Conservation (phyloP, 2,113 vertebrate genomes). For the Orientallactaga bullata region DNA sequence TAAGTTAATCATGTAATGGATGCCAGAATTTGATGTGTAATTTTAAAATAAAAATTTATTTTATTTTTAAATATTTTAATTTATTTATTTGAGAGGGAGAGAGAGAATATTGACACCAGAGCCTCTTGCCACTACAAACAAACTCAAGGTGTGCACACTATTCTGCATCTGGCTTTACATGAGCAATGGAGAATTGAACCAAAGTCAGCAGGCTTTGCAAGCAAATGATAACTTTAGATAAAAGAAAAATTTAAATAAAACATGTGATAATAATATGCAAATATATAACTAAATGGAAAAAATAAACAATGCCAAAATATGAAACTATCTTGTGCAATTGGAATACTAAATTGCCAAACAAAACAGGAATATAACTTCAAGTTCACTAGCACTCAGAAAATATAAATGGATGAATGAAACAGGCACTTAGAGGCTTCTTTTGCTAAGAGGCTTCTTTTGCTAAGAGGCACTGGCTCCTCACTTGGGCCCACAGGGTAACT, state of each 20-base stretch:
- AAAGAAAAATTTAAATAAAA: not conserved
- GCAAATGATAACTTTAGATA: too few species aligned
- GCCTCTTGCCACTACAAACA: too few species aligned
- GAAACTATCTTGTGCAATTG: not conserved
- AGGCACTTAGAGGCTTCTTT: not conserved
- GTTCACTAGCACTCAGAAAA: not conserved
- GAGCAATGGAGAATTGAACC: too few species aligned
- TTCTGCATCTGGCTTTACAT: too few species aligned
- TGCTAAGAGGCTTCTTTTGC: not conserved
- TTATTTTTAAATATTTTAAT: too few species aligned
- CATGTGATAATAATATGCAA: not conserved
- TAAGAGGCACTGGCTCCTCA: not conserved
- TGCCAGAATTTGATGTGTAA: not conserved
- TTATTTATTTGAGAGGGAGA: too few species aligned
- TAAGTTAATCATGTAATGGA: not conserved
- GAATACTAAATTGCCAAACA: slow-evolving; percentile 6
- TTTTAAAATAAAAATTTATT: not conserved
- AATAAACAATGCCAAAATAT: not conserved
- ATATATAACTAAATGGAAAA: not conserved
- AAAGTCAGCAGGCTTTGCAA: too few species aligned
- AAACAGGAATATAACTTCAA: not conserved
- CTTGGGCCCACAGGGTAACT: not conserved
- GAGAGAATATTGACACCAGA: too few species aligned
- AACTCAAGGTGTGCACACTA: too few species aligned
- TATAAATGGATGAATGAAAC: not conserved